Conservation (phyloP, 2,113 vertebrate genomes). For the Benthochromis sp. region DNA sequence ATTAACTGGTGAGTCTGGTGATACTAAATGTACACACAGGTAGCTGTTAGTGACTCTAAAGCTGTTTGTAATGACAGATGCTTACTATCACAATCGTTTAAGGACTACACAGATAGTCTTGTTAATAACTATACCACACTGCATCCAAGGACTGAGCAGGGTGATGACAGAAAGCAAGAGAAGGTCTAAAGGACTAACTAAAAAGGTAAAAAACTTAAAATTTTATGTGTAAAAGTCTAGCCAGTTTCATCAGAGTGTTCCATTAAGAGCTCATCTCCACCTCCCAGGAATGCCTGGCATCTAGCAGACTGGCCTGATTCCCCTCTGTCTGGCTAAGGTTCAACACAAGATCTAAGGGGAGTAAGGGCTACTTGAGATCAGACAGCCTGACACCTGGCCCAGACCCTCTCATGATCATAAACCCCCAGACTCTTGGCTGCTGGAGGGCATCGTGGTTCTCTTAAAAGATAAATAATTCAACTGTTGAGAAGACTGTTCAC, state of each 20-base stretch:
- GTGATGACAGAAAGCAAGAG: neutral
- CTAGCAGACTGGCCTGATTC: neutral
- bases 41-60: neutral
- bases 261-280: neutral
- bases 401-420: neutral
- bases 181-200: neutral
- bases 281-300: constrained; percentile 53
- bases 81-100: neutral
- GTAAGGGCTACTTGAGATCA: neutral
- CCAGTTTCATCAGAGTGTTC: neutral
- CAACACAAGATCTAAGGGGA: neutral
- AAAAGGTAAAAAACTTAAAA: neutral
- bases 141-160: neutral
- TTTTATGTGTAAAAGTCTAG: neutral
- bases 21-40: neutral
- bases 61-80: neutral
- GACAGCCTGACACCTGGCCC: neutral
- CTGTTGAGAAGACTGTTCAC: neutral
- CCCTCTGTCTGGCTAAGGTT: neutral
- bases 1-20: neutral
- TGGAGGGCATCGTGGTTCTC: neutral
- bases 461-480: neutral
- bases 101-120: neutral
- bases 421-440: neutral
- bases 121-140: neutral